phyloP scores from a whole-genome alignment of 2,888 invertebrate genomes.

The Kryphioiulus occultus region DNA sequence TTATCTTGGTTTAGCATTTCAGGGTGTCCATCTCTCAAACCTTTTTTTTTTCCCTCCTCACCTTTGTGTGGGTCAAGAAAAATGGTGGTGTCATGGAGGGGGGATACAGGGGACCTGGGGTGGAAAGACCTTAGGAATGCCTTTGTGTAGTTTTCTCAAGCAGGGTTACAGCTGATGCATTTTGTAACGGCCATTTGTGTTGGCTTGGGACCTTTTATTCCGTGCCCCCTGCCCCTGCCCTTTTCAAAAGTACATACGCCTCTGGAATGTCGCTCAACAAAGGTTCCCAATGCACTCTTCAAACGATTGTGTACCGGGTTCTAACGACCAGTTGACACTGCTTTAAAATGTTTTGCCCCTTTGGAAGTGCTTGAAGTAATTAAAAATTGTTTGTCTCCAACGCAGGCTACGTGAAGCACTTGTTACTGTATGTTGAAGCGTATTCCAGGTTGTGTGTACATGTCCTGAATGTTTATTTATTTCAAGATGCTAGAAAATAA shows the following conservation, averaged over 20 bases:
- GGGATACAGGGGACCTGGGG: not conserved
- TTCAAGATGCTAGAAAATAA: no score
- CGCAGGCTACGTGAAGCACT: no score
- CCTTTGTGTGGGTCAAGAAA: not conserved
- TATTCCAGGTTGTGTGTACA: no score
- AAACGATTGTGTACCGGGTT: not conserved
- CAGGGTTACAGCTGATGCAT: not conserved
- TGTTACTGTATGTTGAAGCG: no score
- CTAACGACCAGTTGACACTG: not conserved
- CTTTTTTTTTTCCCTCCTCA: not conserved
- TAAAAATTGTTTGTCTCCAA: no score
- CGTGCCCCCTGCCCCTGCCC: conserved; percentile 1
- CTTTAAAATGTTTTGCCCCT: not conserved
- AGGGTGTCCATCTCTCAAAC: not conserved
- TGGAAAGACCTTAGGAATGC: not conserved
- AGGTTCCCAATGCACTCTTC: not conserved
- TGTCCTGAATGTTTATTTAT: no score
- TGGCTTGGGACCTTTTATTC: not conserved
- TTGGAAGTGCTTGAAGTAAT: not conserved
- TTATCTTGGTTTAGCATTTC: not conserved
- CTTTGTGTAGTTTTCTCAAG: not conserved
- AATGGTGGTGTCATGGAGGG: not conserved
- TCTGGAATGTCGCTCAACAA: not conserved
- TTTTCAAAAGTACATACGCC: conserved; percentile 1
- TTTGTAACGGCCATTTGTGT: not conserved